Base-by-base conservation (phyloP, 2,797 vertebrate genomes). In the Darevskia nairensis region DNA sequence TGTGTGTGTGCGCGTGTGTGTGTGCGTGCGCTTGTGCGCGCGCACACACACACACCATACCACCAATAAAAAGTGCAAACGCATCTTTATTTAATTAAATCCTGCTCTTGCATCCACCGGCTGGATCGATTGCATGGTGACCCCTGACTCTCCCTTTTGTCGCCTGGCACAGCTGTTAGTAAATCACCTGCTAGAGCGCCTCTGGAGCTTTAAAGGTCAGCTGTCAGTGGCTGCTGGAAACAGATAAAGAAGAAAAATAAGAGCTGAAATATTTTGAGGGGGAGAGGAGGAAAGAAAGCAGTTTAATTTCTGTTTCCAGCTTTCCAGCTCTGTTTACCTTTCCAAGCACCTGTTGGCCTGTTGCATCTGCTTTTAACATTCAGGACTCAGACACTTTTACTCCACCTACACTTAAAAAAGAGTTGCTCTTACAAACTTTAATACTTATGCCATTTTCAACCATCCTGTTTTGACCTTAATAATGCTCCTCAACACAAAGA, bases 141-240 rank as follows among this genome's bases (percentile, higher is more conserved):
- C 94, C 94, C 94, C 93, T 94, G 93, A 87, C 80, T 6, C 85
- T 91, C 19, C 5, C 6, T 89, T 94, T 93, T 92, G 94, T 85
- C 92, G 94, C 88, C 91, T 93, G 93, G 93, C 94, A 93, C 95
- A 96, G 95, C 95, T 95, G 94, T 96, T 91, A 91, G 94, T 93
- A 93, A 93, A 93, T 96, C 94, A 95, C 94, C 94, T 94, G 95
- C 95, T 94, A 91, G 91, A 85, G 89, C 1, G 0, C 88, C 93
- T 94, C 95, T 91, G 0, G 91, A 92, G 92, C 92, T 93, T 91
- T 89, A 93, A 91, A 93, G 93, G 93, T 95, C 95, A 95, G 95
- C 94, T 95, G 95, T 92, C 94, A 93, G 91, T 23, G 81, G 88
- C 91, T 95, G 94, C 86, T 92, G 89, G 86, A 80, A 35, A 88